Evolutionary conservation across 1,140 invertebrate species (phyloP).

Genomic region (Tetraneura akinire): DNA sequence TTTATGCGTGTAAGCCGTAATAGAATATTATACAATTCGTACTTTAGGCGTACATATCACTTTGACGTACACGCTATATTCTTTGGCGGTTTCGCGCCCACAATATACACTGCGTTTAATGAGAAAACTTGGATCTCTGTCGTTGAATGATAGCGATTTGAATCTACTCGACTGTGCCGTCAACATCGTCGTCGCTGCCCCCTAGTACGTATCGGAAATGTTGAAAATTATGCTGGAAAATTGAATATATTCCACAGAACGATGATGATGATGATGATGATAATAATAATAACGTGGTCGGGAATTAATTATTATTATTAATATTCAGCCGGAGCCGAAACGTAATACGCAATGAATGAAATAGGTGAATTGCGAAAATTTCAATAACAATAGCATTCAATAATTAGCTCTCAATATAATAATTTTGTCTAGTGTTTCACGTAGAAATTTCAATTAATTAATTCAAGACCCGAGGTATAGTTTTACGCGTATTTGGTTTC

Average conservation of each 20-base stretch:
- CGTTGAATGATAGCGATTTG: conserved; percentile 36
- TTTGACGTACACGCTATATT: background rate
- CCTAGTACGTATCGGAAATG: no score
- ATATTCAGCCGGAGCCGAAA: background rate
- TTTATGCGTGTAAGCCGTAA: no score
- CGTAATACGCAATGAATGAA: background rate
- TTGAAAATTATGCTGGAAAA: conserved; percentile 13
- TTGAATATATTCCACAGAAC: no score
- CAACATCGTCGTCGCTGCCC: no score
- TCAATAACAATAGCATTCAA: conserved; percentile 22
- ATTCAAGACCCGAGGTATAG: no score
- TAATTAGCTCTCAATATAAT: conserved; percentile 11
- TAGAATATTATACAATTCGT: background rate
- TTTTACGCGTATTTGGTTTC: no score
- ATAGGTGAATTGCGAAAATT: background rate
- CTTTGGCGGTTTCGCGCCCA: background rate
- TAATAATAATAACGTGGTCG: background rate
- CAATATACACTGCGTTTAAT: conserved; percentile 7
- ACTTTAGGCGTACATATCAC: background rate
- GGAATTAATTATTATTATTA: conserved; percentile 39
- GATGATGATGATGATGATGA: no score
- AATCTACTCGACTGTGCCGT: background rate
- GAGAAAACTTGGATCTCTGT: conserved; percentile 30
- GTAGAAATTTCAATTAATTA: no score
- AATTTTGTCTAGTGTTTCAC: conserved; percentile 18